phyloP scores from a whole-genome alignment of 2,113 vertebrate genomes.

The Emydocephalus ijimae region DNA sequence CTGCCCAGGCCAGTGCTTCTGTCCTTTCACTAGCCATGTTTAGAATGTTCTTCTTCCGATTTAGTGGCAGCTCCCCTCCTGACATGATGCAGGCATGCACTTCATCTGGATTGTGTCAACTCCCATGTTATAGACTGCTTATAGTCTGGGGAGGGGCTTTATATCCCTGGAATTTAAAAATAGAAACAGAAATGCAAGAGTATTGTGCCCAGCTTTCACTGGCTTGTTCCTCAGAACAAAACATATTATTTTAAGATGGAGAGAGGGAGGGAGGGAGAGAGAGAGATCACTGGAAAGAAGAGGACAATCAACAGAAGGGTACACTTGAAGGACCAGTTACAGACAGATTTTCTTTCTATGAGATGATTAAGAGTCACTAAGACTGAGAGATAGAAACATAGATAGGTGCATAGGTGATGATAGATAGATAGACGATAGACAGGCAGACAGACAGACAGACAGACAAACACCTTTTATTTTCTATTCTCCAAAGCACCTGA shows the following conservation, averaged over 20 bases:
- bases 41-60: background rate
- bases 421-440: no score
- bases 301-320: no score
- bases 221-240: background rate
- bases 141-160: background rate
- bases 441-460: no score
- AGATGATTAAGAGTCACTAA: no score
- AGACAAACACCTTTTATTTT: background rate
- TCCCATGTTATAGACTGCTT: background rate
- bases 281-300: no score
- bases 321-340: no score
- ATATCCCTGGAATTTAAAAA: background rate
- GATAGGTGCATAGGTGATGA: no score
- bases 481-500: no score
- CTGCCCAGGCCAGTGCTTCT: background rate
- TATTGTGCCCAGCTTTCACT: background rate
- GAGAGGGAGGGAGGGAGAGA: background rate
- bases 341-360: no score
- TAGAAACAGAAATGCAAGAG: background rate
- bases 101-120: slow-evolving; percentile 5
- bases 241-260: background rate
- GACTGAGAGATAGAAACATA: no score
- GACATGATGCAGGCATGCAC: background rate
- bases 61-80: background rate
- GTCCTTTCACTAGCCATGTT: background rate